Percentiles rank a stretch among this genome's conserved stretches.
Conservation (phyloP, 2,888 invertebrate species). For the Lithophane semibrunnea region DNA sequence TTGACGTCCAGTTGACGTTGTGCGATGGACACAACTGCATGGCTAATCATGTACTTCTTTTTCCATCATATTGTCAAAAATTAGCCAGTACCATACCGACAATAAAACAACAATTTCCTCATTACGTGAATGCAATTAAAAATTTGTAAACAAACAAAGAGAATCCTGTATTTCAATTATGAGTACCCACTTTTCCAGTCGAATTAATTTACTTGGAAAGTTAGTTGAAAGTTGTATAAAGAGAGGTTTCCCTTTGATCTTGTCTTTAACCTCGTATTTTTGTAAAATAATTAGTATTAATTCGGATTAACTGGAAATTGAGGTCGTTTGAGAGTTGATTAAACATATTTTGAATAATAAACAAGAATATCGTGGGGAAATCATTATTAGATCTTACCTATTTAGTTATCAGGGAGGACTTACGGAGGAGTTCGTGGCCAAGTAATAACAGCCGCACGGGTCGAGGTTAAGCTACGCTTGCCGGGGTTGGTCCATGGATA, state of each 20-base stretch:
- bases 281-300: constrained; percentile 77
- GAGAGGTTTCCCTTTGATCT: constrained; percentile 75
- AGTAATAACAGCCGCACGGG: no score
- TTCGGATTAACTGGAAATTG: constrained; percentile 71
- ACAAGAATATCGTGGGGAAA: not conserved
- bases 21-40: no score
- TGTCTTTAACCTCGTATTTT: constrained; percentile 73
- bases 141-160: constrained; percentile 45
- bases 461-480: no score
- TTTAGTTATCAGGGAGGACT: no score
- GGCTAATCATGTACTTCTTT: not conserved
- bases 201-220: constrained; percentile 75
- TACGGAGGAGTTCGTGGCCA: no score
- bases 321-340: constrained; percentile 32
- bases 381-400: not conserved
- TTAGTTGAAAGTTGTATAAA: constrained; percentile 72
- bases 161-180: constrained; percentile 64
- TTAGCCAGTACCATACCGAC: not conserved
- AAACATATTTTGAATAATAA: not conserved
- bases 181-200: constrained; percentile 71
- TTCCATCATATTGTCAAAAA: not conserved
- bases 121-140: constrained; percentile 39
- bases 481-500: no score
- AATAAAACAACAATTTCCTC: constrained; percentile 13
- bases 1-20: no score